A percentile compares a stretch with the other conserved stretches of the same genome.
These are phyloP conservation scores for Antigone vipio DNA, from an alignment of 2,113 vertebrate species.

Conservation along the genomic window DNA sequence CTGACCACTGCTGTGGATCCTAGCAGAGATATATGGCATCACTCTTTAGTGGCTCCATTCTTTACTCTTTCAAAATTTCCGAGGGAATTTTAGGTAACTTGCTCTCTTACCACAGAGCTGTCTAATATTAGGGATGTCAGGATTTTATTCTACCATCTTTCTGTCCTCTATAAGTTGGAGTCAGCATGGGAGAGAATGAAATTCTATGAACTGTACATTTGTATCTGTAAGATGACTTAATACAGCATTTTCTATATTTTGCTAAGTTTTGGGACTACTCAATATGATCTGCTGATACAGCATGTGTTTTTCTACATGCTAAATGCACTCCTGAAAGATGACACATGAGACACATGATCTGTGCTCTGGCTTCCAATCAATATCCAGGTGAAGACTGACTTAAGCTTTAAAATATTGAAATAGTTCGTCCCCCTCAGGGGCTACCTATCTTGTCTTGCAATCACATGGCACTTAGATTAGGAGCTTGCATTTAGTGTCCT, in stretches of 20 bases:
- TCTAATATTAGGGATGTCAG: not conserved
- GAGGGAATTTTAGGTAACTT: not conserved
- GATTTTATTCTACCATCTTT: not conserved
- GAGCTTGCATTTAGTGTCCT: not conserved
- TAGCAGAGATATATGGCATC: not conserved
- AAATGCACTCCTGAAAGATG: not conserved
- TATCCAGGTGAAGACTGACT: not conserved
- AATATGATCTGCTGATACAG: not conserved
- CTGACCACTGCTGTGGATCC: not conserved
- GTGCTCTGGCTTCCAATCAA: not conserved
- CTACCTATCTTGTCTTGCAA: not conserved
- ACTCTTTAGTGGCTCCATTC: not conserved
- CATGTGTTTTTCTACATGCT: not conserved
- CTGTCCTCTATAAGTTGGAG: not conserved
- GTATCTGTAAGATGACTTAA: not conserved
- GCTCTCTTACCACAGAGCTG: not conserved
- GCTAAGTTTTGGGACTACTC: not conserved
- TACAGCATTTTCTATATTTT: not conserved
- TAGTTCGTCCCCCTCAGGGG: not conserved
- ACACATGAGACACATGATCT: not conserved
- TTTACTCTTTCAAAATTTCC: not conserved
- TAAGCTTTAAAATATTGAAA: not conserved
- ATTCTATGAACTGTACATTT: not conserved
- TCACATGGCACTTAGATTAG: not conserved
- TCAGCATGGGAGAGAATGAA: not conserved